Evolutionary conservation across 2,888 invertebrate genomes (phyloP).

Genomic region (Chymomyza fuscimana): DNA sequence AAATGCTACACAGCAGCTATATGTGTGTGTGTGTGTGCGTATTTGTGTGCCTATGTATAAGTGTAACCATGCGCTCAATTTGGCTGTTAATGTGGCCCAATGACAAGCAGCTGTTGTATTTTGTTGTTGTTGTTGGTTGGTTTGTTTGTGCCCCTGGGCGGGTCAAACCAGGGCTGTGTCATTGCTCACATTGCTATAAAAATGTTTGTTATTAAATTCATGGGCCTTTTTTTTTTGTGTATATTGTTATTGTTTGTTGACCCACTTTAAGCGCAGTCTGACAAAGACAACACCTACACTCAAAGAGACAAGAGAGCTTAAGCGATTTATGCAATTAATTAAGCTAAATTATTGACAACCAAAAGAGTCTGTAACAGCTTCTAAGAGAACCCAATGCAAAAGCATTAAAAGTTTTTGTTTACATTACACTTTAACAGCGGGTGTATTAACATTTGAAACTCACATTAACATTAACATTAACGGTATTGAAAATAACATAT

Average conservation of each 20-base stretch:
- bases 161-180: not conserved
- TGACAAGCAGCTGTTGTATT: not conserved
- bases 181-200: slow-evolving; percentile 1
- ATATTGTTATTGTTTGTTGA: slow-evolving; percentile 29
- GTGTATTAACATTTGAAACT: too few relatives aligned
- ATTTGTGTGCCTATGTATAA: not conserved
- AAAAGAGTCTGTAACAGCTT: too few relatives aligned
- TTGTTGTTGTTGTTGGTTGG: not conserved
- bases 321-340: slow-evolving; percentile 33
- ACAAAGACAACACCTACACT: slow-evolving; percentile 20
- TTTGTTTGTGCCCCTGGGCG: not conserved
- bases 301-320: slow-evolving; percentile 18
- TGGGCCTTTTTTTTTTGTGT: not conserved
- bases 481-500: too few relatives aligned
- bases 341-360: slow-evolving; percentile 31
- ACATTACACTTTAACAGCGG: too few relatives aligned
- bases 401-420: too few relatives aligned
- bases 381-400: too few relatives aligned
- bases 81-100: slow-evolving; percentile 3
- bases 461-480: too few relatives aligned
- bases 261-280: slow-evolving; percentile 31
- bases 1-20: not conserved
- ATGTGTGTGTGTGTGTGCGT: not conserved
- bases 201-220: not conserved
- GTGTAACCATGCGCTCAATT: slow-evolving; percentile 40